These are phyloP conservation scores for Polydesmus complanatus DNA, from an alignment of 2,888 invertebrate species.

Conservation along the genomic window DNA sequence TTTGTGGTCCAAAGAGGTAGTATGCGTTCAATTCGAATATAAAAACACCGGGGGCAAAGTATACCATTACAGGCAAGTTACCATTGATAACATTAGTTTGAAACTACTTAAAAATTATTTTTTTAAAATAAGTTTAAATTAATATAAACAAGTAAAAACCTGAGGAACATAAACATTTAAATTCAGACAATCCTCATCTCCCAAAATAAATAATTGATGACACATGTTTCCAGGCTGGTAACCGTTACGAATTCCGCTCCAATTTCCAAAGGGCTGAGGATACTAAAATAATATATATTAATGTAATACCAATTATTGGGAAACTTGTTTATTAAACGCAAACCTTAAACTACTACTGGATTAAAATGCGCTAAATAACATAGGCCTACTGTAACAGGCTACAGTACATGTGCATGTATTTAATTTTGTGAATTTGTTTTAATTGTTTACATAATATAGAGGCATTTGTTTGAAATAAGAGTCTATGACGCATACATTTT, in stretches of 20 bases:
- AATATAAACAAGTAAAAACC: constrained; percentile 26
- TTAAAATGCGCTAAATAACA: too few relatives aligned
- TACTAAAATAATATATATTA: too few relatives aligned
- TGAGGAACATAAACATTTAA: constrained; percentile 55
- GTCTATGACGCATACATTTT: too few relatives aligned
- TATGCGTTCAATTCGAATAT: constrained; percentile 22
- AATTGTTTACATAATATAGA: too few relatives aligned
- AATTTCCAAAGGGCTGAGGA: constrained; percentile 45
- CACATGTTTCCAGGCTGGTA: constrained; percentile 52
- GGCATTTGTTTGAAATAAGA: too few relatives aligned
- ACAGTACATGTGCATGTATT: too few relatives aligned
- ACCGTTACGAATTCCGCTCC: constrained; percentile 49
- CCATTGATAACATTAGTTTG: neutral
- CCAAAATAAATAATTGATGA: constrained; percentile 47
- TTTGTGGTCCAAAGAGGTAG: constrained; percentile 33
- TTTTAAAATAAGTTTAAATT: neutral
- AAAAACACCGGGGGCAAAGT: constrained; percentile 30
- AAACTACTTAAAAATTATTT: neutral
- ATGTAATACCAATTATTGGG: too few relatives aligned
- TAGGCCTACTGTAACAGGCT: too few relatives aligned
- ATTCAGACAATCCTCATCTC: constrained; percentile 69
- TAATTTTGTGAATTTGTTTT: too few relatives aligned
- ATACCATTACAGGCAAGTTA: constrained; percentile 27
- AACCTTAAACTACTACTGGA: too few relatives aligned
- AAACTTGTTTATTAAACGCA: too few relatives aligned